These are phyloP conservation scores for Psettodes erumei DNA, from an alignment of 2,113 vertebrate species.

Conservation along the genomic window DNA sequence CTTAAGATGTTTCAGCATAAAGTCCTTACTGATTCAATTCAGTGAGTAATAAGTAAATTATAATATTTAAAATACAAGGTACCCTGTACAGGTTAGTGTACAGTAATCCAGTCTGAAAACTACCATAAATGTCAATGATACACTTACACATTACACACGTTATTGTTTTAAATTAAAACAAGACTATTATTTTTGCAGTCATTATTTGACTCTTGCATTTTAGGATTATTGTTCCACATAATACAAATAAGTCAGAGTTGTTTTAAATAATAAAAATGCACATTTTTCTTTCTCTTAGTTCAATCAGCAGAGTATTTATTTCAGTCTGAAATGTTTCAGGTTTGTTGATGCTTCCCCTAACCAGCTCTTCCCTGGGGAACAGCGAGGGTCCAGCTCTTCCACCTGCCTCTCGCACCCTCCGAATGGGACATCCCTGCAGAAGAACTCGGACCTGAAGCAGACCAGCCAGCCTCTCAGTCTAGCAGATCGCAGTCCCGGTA, in stretches of 20 bases:
- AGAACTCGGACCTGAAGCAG: conserved; percentile 54
- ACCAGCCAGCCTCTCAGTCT: conserved; percentile 32
- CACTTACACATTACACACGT: no score
- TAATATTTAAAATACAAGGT: not conserved
- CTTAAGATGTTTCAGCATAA: not conserved
- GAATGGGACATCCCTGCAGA: conserved; percentile 58
- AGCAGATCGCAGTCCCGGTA: conserved; percentile 60
- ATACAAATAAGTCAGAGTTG: not conserved
- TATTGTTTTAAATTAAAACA: no score
- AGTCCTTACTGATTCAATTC: not conserved
- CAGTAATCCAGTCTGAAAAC: not conserved
- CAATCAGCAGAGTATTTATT: conserved; percentile 38
- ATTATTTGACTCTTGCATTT: no score
- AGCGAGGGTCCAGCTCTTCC: conserved; percentile 72
- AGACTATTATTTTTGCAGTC: not conserved
- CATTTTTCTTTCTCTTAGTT: not conserved
- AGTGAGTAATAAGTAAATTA: not conserved
- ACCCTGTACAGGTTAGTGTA: not conserved
- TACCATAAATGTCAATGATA: no score
- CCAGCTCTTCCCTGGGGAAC: conserved; percentile 80
- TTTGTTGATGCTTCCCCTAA: conserved; percentile 86
- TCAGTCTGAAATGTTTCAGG: conserved; percentile 80
- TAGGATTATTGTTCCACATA: no score
- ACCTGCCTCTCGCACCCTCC: conserved; percentile 71
- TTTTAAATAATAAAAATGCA: not conserved